Evolutionary conservation across 2,797 vertebrate genomes (phyloP).

Genomic region (Caiman crocodilus): DNA sequence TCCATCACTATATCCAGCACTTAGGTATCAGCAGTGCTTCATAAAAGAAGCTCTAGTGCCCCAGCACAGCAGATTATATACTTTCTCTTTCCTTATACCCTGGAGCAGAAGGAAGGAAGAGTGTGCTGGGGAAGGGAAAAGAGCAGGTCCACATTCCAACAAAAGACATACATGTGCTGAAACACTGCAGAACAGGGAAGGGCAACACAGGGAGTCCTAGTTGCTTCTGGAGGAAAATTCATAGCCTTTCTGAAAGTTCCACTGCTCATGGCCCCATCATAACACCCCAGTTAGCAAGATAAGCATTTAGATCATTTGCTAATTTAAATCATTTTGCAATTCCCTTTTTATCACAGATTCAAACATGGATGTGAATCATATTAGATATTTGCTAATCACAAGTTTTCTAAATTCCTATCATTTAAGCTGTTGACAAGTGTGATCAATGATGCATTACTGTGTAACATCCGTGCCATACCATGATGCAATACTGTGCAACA

Average conservation of each 20-base stretch:
- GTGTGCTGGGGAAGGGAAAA: neutral
- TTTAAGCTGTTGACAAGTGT: neutral
- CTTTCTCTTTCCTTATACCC: neutral
- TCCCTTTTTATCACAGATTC: neutral
- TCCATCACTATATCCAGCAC: neutral
- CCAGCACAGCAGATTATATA: neutral
- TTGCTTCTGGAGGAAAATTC: neutral
- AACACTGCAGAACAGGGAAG: too few species aligned
- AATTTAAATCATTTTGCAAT: neutral
- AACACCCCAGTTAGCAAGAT: slow-evolving; percentile 18
- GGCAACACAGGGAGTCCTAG: neutral
- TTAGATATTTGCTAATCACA: neutral
- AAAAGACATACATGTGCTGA: too few species aligned
- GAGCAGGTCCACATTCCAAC: neutral
- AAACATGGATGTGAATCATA: slow-evolving; percentile 33
- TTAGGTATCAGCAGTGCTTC: neutral
- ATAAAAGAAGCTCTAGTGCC: neutral
- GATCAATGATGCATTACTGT: too few species aligned
- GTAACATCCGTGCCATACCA: neutral
- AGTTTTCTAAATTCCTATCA: slow-evolving; percentile 13
- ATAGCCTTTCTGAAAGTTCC: neutral
- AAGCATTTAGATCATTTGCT: neutral
- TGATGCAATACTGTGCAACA: neutral
- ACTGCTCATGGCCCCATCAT: neutral
- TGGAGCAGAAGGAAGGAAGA: neutral